Percentiles rank a stretch among this genome's conserved stretches.
phyloP scores from a whole-genome alignment of 2,888 invertebrate genomes.

The Scaptomyza polygonia region DNA sequence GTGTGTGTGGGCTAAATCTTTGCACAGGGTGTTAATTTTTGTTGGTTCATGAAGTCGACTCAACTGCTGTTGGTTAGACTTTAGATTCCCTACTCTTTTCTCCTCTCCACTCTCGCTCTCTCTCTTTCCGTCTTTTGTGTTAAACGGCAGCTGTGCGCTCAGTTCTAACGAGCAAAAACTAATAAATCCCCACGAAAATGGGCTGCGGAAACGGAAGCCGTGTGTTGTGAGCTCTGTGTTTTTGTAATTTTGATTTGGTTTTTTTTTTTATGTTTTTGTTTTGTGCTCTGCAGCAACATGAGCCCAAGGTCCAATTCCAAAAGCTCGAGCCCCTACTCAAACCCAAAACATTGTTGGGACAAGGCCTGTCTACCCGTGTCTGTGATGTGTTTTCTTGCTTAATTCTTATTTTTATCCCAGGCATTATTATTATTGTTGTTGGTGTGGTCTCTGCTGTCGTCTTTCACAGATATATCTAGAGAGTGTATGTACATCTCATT shows the following conservation, averaged over 20 bases:
- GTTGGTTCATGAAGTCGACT: constrained; percentile 81
- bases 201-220: constrained; percentile 80
- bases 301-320: too few relatives aligned
- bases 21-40: constrained; percentile 81
- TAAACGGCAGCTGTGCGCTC: constrained; percentile 76
- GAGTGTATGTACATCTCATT: constrained; percentile 21
- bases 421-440: constrained; percentile 69
- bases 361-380: constrained; percentile 64
- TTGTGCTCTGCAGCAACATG: constrained; percentile 20
- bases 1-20: constrained; percentile 53
- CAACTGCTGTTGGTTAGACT: constrained; percentile 3
- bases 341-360: constrained; percentile 32
- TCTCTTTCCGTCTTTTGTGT: neutral
- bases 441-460: constrained; percentile 44
- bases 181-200: constrained; percentile 82
- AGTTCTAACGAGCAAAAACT: constrained; percentile 84
- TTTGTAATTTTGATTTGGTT: neutral
- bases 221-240: constrained; percentile 63
- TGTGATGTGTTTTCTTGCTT: constrained; percentile 80
- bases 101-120: neutral
- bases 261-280: neutral
- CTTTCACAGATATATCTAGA: constrained; percentile 56
- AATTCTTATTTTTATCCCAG: constrained; percentile 79
- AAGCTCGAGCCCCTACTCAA: constrained; percentile 31
- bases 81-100: neutral